Percentiles rank a stretch among this genome's conserved stretches.
Evolutionary conservation across 2,797 vertebrate genomes (phyloP).

Genomic region (Poeciliopsis paucimaculata): DNA sequence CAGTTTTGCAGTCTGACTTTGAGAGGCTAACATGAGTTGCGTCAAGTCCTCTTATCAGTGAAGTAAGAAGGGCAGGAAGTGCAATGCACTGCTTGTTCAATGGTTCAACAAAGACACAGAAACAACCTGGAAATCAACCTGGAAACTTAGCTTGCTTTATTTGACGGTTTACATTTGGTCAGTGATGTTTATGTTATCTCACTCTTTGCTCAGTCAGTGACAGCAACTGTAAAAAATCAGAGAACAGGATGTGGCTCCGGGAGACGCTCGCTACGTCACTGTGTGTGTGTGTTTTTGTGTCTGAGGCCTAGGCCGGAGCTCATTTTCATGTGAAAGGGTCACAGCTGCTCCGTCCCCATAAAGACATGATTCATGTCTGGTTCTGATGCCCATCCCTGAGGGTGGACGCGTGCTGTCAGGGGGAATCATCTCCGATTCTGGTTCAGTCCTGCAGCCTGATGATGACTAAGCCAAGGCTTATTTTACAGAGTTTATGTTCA

Average conservation of each 20-base stretch:
- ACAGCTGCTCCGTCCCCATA: slow-evolving; percentile 73
- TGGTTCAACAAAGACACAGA: not conserved
- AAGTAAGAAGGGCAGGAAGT: not conserved
- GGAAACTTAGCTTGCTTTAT: not conserved
- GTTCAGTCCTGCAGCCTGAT: not conserved
- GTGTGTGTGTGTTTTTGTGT: slow-evolving; percentile 31
- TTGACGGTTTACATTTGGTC: not conserved
- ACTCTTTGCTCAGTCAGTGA: not conserved
- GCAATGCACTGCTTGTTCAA: not conserved
- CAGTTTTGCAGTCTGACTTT: not conserved
- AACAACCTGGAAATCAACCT: not conserved
- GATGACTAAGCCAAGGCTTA: not conserved
- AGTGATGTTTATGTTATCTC: not conserved
- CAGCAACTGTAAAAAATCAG: not conserved
- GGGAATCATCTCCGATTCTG: slow-evolving; percentile 13
- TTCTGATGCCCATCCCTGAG: slow-evolving; percentile 52
- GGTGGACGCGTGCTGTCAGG: not conserved
- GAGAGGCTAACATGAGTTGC: not conserved
- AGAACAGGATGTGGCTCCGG: not conserved
- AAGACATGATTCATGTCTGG: slow-evolving; percentile 76
- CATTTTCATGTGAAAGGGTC: slow-evolving; percentile 81
- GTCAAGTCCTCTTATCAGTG: not conserved
- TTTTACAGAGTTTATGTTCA: not conserved
- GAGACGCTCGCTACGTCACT: slow-evolving; percentile 6
- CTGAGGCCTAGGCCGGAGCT: slow-evolving; percentile 37